Evolutionary conservation across 37 sponge, comb jelly and placozoan genomes (phyloP), one percentile per base, ranked within the genome.

Genomic region (Chondrosia reniformis): DNA sequence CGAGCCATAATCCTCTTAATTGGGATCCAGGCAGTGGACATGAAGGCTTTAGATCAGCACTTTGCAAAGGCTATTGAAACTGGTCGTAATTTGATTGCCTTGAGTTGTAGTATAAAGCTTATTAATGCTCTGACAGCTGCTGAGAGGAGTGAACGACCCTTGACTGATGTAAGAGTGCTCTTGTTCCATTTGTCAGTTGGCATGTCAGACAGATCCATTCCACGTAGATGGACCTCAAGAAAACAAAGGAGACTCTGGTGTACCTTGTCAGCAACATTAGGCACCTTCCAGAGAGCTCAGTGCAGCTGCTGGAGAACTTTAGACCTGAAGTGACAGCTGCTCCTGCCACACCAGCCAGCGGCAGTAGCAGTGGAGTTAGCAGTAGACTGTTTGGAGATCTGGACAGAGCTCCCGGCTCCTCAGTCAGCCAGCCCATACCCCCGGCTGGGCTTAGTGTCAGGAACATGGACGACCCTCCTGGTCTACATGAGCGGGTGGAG

Each of bases 401-500:
- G 75, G 89, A 89, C 22, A 71, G 72, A 4, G 88, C 84, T 22
- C 82, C 74, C 10, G 82, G 82, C 0, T 79, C 64, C 41, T 65
- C 86, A 28, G 75, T 67, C 7, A 75, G 79, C 54, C 76, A 64
- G 46, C 77, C 72, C 3, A 40, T 25, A 22, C 41, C 41, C 32
- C 24, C 42, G 57, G 30, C 59, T 10, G 42, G 38, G 77, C 76
- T 24, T 30, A 54, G 71, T 25, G 72, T 80, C 42, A 33, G 80
- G n/a, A 91, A 87, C 17, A 54, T 85, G 45, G 95, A 95, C 57
- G 96, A 95, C 56, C 96, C 96, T 22, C 96, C 96, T 41, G 96
- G 96, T 0, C 89, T 95, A 12, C 86, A 89, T 85, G 96, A 95
- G 77, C 92, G 92, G 87, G 94, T 96, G 75, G 97, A 96, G 81